Evolutionary conservation across 2,113 vertebrate species (phyloP), one percentile per base, ranked within the genome.

Genomic region (Lagenorhynchus albirostris): DNA sequence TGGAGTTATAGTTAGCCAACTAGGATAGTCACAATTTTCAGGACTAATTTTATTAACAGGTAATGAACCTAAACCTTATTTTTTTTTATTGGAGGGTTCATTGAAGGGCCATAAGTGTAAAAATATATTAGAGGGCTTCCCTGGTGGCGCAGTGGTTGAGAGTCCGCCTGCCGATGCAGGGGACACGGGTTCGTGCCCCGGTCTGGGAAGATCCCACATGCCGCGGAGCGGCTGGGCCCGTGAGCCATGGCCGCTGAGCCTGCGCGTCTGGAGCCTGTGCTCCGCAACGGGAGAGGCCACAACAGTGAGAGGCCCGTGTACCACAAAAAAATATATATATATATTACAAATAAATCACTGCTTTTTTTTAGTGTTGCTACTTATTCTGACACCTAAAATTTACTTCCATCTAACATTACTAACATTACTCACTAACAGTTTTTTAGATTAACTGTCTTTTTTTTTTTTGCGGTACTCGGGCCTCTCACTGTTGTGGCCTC

Each of bases 11-110:
- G 70, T 95, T n/a, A 88, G 33, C 62, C 31, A 70, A 31, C n/a
- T 84, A 96, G 74, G 33, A 91, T 26, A 91, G 11, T 53, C 73
- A 96, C 15, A 94, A 11, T 76, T 94, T 88, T 96, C 44, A 89
- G 38, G 26, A 21, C 44, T 86, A 71, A 55, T 47, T 88, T n/a
- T 65, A 44, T 91, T 76, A n/a, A 47, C 8, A 65, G 25, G n/a
- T 87, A 21, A 53, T 44, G n/a, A 80, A 33, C 33, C 18, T 91
- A 95, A 77, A 91, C 9, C 53, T 95, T 89, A 58, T 33, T 80
- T 83, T 71, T 95, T 94, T 89, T 38, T 21, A 55, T 60, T 85
- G 25, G 41, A 55, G 15, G 9, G 1, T 79, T 79, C 47, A 89
- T 85, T 68, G 26, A 94, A 92, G 58, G 67, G 5, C 36, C 60